These are phyloP conservation scores for Nymphalis c-album DNA, from an alignment of 2,888 invertebrate genomes.

Conservation along the genomic window DNA sequence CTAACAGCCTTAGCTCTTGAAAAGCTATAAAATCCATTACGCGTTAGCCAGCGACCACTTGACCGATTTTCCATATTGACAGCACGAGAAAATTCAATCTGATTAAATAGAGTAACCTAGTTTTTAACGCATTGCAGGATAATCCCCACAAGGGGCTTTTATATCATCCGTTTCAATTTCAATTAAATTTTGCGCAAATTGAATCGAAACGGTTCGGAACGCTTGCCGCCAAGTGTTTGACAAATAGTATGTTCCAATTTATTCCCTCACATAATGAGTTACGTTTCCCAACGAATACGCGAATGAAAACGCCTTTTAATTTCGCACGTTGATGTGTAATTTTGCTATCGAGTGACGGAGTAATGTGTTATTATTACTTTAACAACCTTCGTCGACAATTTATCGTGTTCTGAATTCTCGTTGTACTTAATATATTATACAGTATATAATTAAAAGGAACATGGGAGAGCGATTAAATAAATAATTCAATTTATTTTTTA, in stretches of 20 bases:
- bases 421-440: not conserved
- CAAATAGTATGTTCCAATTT: conserved; percentile 77
- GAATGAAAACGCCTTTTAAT: conserved; percentile 65
- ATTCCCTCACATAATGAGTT: conserved; percentile 75
- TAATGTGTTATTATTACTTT: conserved; percentile 39
- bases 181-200: conserved; percentile 77
- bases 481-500: no score
- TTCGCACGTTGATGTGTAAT: conserved; percentile 60
- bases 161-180: conserved; percentile 69
- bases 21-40: conserved; percentile 18
- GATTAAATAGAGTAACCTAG: conserved; percentile 22
- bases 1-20: conserved; percentile 5
- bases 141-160: conserved; percentile 65
- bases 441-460: not conserved
- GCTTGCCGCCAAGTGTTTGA: conserved; percentile 71
- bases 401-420: conserved; percentile 32
- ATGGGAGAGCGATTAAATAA: no score
- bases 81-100: conserved; percentile 11
- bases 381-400: conserved; percentile 36
- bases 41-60: conserved; percentile 11
- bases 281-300: conserved; percentile 63
- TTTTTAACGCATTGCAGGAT: conserved; percentile 42
- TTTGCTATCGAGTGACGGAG: conserved; percentile 39
- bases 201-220: conserved; percentile 67
- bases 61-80: conserved; percentile 22